Evolutionary conservation across 1,140 invertebrate genomes (phyloP), one percentile per base, ranked within the genome.

Genomic region (Rhyzopertha dominica): DNA sequence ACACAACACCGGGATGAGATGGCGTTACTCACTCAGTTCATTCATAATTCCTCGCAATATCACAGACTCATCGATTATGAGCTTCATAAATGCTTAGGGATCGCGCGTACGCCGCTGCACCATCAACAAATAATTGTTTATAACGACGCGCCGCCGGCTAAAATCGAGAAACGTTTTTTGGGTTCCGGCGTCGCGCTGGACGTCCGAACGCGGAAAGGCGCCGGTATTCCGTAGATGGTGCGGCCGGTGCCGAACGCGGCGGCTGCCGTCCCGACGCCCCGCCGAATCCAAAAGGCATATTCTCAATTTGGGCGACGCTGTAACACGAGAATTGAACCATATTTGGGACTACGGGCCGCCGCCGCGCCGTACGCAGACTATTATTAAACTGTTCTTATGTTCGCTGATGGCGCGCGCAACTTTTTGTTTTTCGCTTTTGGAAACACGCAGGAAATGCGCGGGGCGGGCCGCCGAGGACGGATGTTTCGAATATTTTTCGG

Each of bases 281-380:
- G 56, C 58, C 46, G 52, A 56, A 54, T 51, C 54, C 46, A 43
- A 54, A 51, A 53, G 54, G 58, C 61, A 62, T 63, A 65, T 62
- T 61, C 62, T 67, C 52, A 58, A 64, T 63, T 65, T 60, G 63
- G 63, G 44, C 53, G 54, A 59, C 45, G 41, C 35, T 61, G 65
- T 65, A 67, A 67, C 57, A 55, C 61, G 65, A 67, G 65, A 64
- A n/a, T 66, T 65, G 61, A 59, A 58, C 65, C 63, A 49, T 65
- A 67, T 66, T 65, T 56, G 63, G 65, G 50, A 58, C 51, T 61
- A 53, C 52, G 13, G 30, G 42, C 12, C 14, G 35, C 16, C 45
- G 10, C 47, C 49, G 43, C 29, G 37, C 43, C 51, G 43, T 49
- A 48, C 57, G 29, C 37, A 53, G 56, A n/a, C 59, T 64, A 64